Conservation (phyloP, 2,113 vertebrate species). For the Lamprologus tigripictilis region DNA sequence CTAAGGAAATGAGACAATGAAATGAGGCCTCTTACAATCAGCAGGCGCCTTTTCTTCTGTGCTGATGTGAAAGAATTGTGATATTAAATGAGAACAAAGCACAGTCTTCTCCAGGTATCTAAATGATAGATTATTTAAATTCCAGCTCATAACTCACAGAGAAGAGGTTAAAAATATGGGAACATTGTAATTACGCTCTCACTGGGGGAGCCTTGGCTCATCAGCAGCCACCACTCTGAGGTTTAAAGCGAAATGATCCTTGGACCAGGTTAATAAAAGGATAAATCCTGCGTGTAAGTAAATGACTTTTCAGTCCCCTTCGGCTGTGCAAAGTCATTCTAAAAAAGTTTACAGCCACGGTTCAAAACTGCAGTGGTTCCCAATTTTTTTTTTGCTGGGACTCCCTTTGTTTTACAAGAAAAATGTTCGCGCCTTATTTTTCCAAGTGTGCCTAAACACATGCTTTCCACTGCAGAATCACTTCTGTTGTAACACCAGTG, state of each 20-base stretch:
- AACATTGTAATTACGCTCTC: conserved; percentile 29
- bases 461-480: background rate
- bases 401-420: background rate
- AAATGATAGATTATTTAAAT: conserved; percentile 46
- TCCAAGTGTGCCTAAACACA: accelerated
- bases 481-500: background rate
- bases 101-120: conserved; percentile 4
- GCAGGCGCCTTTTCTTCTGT: background rate
- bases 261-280: conserved; percentile 5
- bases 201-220: conserved; percentile 1
- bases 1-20: background rate
- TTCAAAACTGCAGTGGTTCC: background rate
- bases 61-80: background rate
- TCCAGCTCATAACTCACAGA: background rate
- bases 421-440: background rate
- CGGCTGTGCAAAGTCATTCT: background rate
- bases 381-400: background rate
- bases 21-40: background rate
- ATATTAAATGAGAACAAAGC: background rate
- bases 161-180: conserved; percentile 13
- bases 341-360: background rate
- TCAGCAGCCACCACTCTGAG: background rate
- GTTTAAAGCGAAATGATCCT: conserved; percentile 15
- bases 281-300: background rate
- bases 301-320: background rate